These are phyloP conservation scores for Urophycis tenuis DNA, from an alignment of 2,797 vertebrate species.

Conservation along the genomic window DNA sequence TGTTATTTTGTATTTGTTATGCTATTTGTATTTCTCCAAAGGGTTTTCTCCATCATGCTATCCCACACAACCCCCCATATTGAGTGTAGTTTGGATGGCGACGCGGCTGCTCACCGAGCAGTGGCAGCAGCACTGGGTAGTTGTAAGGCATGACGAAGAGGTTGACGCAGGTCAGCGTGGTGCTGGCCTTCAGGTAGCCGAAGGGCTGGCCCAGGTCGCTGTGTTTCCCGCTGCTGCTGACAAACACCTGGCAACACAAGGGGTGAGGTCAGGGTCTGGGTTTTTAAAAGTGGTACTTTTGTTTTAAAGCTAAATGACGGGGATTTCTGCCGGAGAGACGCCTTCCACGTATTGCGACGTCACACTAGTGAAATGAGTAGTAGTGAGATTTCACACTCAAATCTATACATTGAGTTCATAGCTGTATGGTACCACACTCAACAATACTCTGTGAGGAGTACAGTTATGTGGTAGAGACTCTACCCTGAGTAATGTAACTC, in stretches of 20 bases:
- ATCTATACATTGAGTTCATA: too few relatives aligned
- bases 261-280: neutral
- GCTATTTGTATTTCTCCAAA: too few relatives aligned
- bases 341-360: neutral
- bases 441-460: too few relatives aligned
- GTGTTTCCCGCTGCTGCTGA: slow-evolving; percentile 90
- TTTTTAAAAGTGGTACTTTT: neutral
- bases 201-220: slow-evolving; percentile 89
- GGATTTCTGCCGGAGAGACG: neutral
- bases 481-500: too few relatives aligned
- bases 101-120: slow-evolving; percentile 76
- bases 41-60: too few relatives aligned
- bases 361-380: neutral
- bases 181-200: slow-evolving; percentile 98
- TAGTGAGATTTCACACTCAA: too few relatives aligned
- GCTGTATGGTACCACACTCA: too few relatives aligned
- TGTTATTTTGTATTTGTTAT: too few relatives aligned
- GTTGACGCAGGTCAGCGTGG: slow-evolving; percentile 93
- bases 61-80: too few relatives aligned
- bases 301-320: too few relatives aligned
- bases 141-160: slow-evolving; percentile 99
- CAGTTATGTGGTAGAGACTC: too few relatives aligned
- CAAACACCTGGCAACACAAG: slow-evolving; percentile 79
- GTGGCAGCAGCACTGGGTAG: slow-evolving; percentile 90
- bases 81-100: neutral